A percentile compares a stretch with the other conserved stretches of the same genome.
These are phyloP conservation scores for Cyclargus thomasi DNA, from an alignment of 1,140 invertebrate species.

Conservation along the genomic window DNA sequence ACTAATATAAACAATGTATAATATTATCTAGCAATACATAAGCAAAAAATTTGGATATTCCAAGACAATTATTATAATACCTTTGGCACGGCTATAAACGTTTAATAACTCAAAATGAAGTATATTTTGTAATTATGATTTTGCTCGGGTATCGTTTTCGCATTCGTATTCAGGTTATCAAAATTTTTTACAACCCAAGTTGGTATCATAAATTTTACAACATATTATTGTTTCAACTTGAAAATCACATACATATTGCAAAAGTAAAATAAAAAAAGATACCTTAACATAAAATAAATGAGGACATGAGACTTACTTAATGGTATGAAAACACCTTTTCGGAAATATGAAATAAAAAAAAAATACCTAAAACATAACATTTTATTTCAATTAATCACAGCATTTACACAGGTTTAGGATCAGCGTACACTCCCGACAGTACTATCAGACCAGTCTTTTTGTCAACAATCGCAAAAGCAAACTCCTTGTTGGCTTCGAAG, in stretches of 20 bases:
- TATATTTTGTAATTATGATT: background rate
- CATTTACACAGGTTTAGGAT: slow-evolving; percentile 36
- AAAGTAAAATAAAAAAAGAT: background rate
- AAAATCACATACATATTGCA: too few relatives aligned
- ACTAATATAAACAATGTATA: too few relatives aligned
- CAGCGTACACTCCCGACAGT: slow-evolving; percentile 67
- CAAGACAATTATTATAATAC: too few relatives aligned
- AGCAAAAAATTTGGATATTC: too few relatives aligned
- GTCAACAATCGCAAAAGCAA: slow-evolving; percentile 71
- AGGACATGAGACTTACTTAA: too few relatives aligned
- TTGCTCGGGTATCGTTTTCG: background rate
- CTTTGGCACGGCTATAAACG: too few relatives aligned
- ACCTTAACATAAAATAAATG: too few relatives aligned
- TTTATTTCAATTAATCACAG: background rate
- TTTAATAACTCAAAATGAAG: too few relatives aligned
- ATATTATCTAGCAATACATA: too few relatives aligned
- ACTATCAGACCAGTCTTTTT: slow-evolving; percentile 61
- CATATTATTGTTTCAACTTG: background rate
- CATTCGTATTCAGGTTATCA: background rate
- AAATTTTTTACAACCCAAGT: background rate
- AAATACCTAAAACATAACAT: background rate
- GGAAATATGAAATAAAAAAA: background rate
- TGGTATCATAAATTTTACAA: background rate
- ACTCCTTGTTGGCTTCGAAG: slow-evolving; percentile 74
- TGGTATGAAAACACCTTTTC: background rate